Base-by-base conservation (phyloP, 2,797 vertebrate species). In the Lacerta viridis region DNA sequence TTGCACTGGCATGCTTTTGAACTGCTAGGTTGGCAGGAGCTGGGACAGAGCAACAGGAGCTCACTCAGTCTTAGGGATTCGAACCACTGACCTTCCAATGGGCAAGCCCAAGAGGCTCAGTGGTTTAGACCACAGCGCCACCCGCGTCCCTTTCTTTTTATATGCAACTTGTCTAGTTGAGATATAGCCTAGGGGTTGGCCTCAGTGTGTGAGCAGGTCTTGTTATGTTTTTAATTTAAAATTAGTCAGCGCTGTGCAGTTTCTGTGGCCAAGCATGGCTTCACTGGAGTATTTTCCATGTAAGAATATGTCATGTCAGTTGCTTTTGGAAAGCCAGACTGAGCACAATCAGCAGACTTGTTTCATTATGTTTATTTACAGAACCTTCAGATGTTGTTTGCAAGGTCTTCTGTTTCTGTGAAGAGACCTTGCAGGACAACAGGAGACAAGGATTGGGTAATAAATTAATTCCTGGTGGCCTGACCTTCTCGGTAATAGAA, bases 331-430 rank as follows among this genome's bases (percentile, higher is more conserved):
- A 43, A 17, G 5, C 36, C 55, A 66, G 11, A 1, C 7, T 9
- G 20, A 68, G 15, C 18, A 55, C 68, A 33, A 9, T 93, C 11
- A 27, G 8, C 71, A 88, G 66, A 43, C 46, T 15, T 85, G n/a
- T 85, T 85, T 82, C 61, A 29, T 61, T 76, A 17, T n/a, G 36
- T 69, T 88, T 83, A 39, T 76, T 82, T 1, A 3, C 46, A 27
- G 81, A 90, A 5, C 78, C 86, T 86, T 36, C 64, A 41, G 25
- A 59, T 43, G 18, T 61, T 80, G 39, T 79, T 81, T 74, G 27
- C 80, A 39, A 80, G 80, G 43, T 50, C 82, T 85, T 18, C 2
- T 5, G 2, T 78, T 80, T 76, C 25, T 2, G 7, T 7, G 13
- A 83, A 76, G 79, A 83, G 74, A 46, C 86, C 69, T 86, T 8